Percentiles rank a stretch among this genome's conserved stretches.
Evolutionary conservation across 2,888 invertebrate genomes (phyloP).

Genomic region (Aporophyla nigra): DNA sequence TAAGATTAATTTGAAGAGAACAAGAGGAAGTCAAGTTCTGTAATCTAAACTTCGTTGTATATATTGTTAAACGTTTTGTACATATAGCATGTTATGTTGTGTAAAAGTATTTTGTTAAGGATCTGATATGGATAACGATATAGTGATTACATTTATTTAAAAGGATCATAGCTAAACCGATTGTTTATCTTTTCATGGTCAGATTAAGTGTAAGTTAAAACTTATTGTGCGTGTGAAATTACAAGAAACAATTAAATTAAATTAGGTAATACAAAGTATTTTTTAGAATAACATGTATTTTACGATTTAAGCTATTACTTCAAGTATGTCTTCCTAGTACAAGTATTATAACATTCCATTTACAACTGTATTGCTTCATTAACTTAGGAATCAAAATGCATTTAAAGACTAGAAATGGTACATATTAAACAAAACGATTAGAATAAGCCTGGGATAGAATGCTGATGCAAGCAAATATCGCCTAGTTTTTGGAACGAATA

Average conservation of each 20-base stretch:
- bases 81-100: neutral
- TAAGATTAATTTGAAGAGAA: too few relatives aligned
- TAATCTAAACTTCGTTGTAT: neutral
- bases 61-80: slow-evolving; percentile 7
- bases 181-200: slow-evolving; percentile 9
- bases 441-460: neutral
- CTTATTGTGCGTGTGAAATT: neutral
- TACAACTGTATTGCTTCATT: neutral
- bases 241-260: neutral
- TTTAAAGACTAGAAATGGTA: neutral
- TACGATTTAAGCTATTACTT: slow-evolving; percentile 4
- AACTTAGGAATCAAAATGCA: neutral
- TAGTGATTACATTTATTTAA: slow-evolving; percentile 29
- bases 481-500: neutral
- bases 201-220: neutral
- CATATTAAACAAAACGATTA: neutral
- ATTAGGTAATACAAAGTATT: neutral
- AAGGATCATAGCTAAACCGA: neutral
- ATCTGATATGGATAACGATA: slow-evolving; percentile 35
- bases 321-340: slow-evolving; percentile 27
- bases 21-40: too few relatives aligned
- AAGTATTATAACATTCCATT: neutral
- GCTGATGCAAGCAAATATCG: neutral
- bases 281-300: neutral
- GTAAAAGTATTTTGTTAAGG: slow-evolving; percentile 24